These are phyloP conservation scores for Lamprologus tigripictilis DNA, from an alignment of 2,113 vertebrate species.

Conservation along the genomic window DNA sequence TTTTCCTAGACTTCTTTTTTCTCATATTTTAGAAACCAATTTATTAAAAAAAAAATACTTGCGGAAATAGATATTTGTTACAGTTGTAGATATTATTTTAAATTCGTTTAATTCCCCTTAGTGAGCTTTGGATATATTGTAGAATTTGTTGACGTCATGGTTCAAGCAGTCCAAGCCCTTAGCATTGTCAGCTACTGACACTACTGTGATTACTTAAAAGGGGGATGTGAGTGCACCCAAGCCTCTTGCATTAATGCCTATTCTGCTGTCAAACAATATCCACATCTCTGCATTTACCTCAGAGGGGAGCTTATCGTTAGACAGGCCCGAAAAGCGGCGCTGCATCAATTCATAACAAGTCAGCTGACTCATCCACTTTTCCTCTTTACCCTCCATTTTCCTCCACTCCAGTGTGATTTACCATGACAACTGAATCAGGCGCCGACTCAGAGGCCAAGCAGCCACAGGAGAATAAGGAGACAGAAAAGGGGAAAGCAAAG, in stretches of 20 bases:
- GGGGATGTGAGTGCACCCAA: background rate
- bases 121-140: background rate
- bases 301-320: background rate
- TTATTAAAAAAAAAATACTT: background rate
- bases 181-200: background rate
- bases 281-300: background rate
- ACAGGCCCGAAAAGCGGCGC: background rate
- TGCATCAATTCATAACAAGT: conserved; percentile 2
- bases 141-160: background rate
- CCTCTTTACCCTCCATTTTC: background rate
- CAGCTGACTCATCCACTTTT: conserved; percentile 38
- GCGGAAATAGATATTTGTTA: background rate
- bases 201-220: background rate
- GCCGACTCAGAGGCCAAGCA: conserved; percentile 84
- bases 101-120: background rate
- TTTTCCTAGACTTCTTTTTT: background rate
- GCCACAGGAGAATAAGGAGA: conserved; percentile 72
- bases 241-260: background rate
- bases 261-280: conserved; percentile 1
- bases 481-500: conserved; percentile 46
- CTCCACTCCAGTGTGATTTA: conserved; percentile 77
- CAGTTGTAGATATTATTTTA: background rate
- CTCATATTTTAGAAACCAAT: background rate
- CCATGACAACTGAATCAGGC: conserved; percentile 91
- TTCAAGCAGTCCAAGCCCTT: background rate